Conservation (phyloP, 92 coral and sea anemone species). For the Meandrina meandrites region DNA sequence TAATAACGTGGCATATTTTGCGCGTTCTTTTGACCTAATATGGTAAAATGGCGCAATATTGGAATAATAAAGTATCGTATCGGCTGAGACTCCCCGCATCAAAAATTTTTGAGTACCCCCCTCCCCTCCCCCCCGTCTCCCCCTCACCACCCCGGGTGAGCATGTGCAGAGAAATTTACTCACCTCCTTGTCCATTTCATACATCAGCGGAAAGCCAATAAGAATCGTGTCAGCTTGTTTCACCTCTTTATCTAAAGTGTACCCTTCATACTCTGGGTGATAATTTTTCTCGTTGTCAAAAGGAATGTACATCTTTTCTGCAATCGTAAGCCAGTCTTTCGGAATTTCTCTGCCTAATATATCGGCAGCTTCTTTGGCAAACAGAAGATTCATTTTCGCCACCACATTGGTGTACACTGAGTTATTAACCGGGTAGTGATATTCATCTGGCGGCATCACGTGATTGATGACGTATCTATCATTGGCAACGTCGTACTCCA, state of each 20-base stretch:
- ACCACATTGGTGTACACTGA: conserved; percentile 84
- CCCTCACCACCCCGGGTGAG: too few relatives aligned
- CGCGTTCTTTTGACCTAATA: too few relatives aligned
- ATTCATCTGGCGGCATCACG: conserved; percentile 92
- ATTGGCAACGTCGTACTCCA: conserved; percentile 61
- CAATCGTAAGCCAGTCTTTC: conserved; percentile 62
- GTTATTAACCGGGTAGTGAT: conserved; percentile 83
- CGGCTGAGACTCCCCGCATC: too few relatives aligned
- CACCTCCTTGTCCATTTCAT: conserved; percentile 76
- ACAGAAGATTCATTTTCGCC: conserved; percentile 76
- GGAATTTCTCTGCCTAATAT: conserved; percentile 65
- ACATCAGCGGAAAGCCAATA: conserved; percentile 80
- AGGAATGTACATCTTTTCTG: conserved; percentile 71
- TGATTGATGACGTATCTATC: conserved; percentile 77
- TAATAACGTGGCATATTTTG: too few relatives aligned
- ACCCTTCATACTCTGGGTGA: conserved; percentile 86
- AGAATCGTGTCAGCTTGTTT: conserved; percentile 86
- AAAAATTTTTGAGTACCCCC: too few relatives aligned
- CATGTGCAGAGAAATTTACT: background rate
- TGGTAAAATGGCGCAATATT: too few relatives aligned
- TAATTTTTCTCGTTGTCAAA: conserved; percentile 68
- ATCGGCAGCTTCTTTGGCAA: conserved; percentile 66
- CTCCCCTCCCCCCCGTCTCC: too few relatives aligned
- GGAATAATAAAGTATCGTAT: too few relatives aligned
- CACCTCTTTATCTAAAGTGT: conserved; percentile 63